Evolutionary conservation across 2,797 vertebrate species (phyloP).

Genomic region (Micromesistius poutassou): DNA sequence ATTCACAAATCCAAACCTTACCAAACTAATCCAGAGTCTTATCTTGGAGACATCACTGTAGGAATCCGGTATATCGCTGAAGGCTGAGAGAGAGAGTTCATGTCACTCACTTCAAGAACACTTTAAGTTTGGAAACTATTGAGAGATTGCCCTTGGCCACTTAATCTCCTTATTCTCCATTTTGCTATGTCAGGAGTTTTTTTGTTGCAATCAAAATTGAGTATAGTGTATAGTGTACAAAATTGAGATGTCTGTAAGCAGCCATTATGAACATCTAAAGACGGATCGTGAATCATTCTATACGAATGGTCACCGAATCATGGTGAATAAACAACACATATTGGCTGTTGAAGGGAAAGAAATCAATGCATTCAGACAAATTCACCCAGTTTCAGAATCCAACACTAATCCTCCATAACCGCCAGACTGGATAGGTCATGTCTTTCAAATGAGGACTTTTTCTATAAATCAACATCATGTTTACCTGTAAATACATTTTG

Average conservation of each 20-base stretch:
- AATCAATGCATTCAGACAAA: too few relatives aligned
- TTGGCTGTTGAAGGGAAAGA: too few relatives aligned
- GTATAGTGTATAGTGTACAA: too few relatives aligned
- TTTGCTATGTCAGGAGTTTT: neutral
- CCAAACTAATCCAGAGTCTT: slow-evolving; percentile 1
- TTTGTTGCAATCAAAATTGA: neutral
- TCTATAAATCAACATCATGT: too few relatives aligned
- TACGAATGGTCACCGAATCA: neutral
- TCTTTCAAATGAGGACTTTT: neutral
- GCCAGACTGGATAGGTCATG: neutral
- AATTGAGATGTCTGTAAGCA: neutral
- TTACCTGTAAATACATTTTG: neutral
- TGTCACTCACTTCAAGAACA: neutral
- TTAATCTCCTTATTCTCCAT: neutral
- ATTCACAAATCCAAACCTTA: neutral
- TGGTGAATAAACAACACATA: too few relatives aligned
- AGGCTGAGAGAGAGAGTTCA: too few relatives aligned
- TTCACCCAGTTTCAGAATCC: too few relatives aligned
- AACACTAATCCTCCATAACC: too few relatives aligned
- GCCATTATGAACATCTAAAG: neutral
- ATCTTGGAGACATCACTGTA: neutral
- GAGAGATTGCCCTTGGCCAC: neutral
- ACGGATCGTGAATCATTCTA: neutral
- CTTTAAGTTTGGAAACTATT: neutral
- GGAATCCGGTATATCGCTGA: neutral